A percentile compares a stretch with the other conserved stretches of the same genome.
These are phyloP conservation scores for Melopsittacus undulatus DNA, from an alignment of 2,797 vertebrate genomes.

Conservation along the genomic window DNA sequence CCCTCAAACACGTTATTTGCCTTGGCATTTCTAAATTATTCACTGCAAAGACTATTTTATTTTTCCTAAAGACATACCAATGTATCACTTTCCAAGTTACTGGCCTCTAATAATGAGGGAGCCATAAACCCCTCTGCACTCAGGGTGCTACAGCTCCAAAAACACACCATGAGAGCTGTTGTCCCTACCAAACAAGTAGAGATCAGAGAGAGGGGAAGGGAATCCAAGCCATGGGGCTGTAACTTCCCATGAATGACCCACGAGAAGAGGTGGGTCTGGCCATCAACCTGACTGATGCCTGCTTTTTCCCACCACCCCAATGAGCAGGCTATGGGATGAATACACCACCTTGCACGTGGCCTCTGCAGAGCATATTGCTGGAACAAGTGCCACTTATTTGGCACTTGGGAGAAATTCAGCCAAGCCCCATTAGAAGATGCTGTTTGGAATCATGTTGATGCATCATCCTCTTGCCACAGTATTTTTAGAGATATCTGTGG, in stretches of 20 bases:
- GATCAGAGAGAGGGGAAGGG: not conserved
- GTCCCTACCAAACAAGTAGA: not conserved
- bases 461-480: not conserved
- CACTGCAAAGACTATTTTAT: not conserved
- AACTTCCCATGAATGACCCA: not conserved
- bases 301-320: not conserved
- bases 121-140: not conserved
- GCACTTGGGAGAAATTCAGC: not conserved
- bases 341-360: not conserved
- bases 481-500: conserved; percentile 29
- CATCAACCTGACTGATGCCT: accelerated
- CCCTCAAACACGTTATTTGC: not conserved
- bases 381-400: not conserved
- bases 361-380: not conserved
- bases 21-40: not conserved
- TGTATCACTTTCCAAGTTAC: conserved; percentile 28
- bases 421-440: not conserved
- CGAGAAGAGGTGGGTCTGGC: not conserved
- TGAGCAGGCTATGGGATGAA: not conserved
- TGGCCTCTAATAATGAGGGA: conserved; percentile 39
- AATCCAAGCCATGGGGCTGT: not conserved
- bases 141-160: not conserved
- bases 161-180: not conserved
- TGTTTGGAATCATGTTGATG: not conserved
- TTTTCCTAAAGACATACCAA: not conserved